Conservation (phyloP, 2,113 vertebrate species). For the Phaethon lepturus region DNA sequence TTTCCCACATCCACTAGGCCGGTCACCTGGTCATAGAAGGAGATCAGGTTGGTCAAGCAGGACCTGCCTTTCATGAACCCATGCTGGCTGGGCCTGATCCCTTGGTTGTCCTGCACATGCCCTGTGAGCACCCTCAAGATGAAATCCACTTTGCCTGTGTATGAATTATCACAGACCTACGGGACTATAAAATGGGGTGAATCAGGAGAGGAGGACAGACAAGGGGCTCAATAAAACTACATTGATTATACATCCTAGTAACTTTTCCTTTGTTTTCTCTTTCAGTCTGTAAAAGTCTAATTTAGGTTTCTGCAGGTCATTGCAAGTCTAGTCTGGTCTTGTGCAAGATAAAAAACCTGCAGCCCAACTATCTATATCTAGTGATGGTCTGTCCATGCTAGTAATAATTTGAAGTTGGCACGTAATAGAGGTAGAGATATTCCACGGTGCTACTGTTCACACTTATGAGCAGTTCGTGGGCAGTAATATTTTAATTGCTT, state of each 20-base stretch:
- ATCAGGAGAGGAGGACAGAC: neutral
- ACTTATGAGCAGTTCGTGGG: neutral
- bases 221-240: neutral
- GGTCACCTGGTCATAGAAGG: no score
- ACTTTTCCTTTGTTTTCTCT: neutral
- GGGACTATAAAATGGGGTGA: neutral
- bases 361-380: neutral
- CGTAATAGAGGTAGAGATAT: neutral
- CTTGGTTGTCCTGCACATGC: no score
- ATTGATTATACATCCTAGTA: neutral
- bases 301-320: neutral
- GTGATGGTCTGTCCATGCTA: neutral
- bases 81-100: no score
- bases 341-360: neutral
- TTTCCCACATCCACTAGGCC: no score
- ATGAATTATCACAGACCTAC: neutral
- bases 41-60: no score
- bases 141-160: neutral
- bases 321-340: neutral
- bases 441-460: neutral
- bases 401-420: neutral
- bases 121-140: no score
- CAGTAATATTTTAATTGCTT: slow-evolving; percentile 46
- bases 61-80: no score
- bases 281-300: neutral